Evolutionary conservation across 2,113 vertebrate species (phyloP).

Genomic region (Epinephelus moara): DNA sequence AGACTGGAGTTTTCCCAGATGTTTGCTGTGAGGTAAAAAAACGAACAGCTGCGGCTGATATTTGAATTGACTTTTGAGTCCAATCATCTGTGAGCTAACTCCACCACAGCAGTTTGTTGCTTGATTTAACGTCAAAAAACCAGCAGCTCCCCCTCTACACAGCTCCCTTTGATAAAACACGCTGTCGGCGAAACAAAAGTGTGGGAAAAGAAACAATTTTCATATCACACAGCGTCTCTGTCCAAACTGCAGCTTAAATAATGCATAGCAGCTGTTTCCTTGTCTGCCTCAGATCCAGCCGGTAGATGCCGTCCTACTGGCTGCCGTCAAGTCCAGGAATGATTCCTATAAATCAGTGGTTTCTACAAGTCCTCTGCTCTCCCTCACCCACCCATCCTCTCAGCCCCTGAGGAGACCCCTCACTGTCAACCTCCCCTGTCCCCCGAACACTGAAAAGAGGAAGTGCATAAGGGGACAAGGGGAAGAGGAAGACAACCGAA

Average conservation of each 20-base stretch:
- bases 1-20: slow-evolving; percentile 39
- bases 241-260: slow-evolving; percentile 16
- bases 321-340: slow-evolving; percentile 83
- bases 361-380: slow-evolving; percentile 87
- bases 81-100: slow-evolving; percentile 27
- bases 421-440: slow-evolving; percentile 86
- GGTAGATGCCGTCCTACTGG: slow-evolving; percentile 85
- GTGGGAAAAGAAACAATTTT: background rate
- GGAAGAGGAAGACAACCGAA: slow-evolving; percentile 56
- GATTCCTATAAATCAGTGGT: slow-evolving; percentile 82
- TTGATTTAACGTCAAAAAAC: slow-evolving; percentile 41
- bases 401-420: slow-evolving; percentile 84
- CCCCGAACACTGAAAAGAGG: slow-evolving; percentile 84
- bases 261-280: slow-evolving; percentile 41
- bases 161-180: slow-evolving; percentile 27
- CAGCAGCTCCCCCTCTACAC: slow-evolving; percentile 3
- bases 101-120: slow-evolving; percentile 34
- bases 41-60: slow-evolving; percentile 21
- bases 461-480: slow-evolving; percentile 61
- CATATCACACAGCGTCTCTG: slow-evolving; percentile 13
- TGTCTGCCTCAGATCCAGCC: slow-evolving; percentile 87
- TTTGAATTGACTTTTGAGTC: slow-evolving; percentile 35
- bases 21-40: slow-evolving; percentile 23
- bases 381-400: slow-evolving; percentile 85
- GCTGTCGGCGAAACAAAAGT: slow-evolving; percentile 17